phyloP scores from a whole-genome alignment of 2,888 invertebrate species.

The Aleiodes testaceus region DNA sequence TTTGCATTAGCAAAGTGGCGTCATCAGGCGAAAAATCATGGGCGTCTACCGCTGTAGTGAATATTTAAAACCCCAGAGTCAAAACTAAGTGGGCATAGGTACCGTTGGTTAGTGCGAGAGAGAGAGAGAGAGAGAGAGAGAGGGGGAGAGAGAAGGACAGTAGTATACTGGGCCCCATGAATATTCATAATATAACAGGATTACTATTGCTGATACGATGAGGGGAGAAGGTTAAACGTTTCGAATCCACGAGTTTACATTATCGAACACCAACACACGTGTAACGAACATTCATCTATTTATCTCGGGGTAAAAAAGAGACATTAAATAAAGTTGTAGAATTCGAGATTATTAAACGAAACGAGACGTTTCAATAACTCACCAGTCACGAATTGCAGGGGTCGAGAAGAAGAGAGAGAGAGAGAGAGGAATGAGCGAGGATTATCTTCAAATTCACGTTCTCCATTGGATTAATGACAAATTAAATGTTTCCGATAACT shows the following conservation, averaged over 20 bases:
- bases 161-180: conserved; percentile 40
- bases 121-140: too few relatives aligned
- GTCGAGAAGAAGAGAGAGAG: too few relatives aligned
- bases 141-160: too few relatives aligned
- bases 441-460: conserved; percentile 4
- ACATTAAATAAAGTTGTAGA: conserved; percentile 9
- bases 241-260: conserved; percentile 32
- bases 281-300: conserved; percentile 21
- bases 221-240: conserved; percentile 44
- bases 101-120: conserved; percentile 12
- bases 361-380: conserved; percentile 37
- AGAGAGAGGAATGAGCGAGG: too few relatives aligned
- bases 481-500: conserved; percentile 50
- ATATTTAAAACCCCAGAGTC: conserved; percentile 4
- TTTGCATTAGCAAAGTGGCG: too few relatives aligned
- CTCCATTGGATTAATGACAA: conserved; percentile 39
- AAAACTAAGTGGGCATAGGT: conserved; percentile 13
- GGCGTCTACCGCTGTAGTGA: not conserved
- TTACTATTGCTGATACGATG: conserved; percentile 49
- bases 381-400: conserved; percentile 18
- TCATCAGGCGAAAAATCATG: too few relatives aligned
- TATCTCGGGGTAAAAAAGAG: not conserved
- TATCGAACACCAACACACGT: conserved; percentile 16
- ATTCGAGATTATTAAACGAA: conserved; percentile 23
- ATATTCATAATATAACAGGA: conserved; percentile 54